Conservation (phyloP, 2,888 invertebrate genomes). For the Plebejus melissa region DNA sequence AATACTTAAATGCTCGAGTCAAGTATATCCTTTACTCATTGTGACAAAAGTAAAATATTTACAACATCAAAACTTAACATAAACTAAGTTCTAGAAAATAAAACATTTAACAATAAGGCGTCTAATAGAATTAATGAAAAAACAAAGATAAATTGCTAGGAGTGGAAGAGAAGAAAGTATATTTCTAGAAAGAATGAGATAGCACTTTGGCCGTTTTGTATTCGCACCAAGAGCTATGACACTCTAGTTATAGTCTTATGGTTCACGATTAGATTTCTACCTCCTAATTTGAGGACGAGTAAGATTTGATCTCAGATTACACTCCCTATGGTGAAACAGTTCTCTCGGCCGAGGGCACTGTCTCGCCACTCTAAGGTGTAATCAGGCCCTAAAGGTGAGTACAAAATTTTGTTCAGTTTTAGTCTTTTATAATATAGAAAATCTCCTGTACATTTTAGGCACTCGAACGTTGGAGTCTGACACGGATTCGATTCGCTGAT, state of each 20-base stretch:
- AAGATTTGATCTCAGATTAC: constrained; percentile 1
- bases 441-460: constrained; percentile 28
- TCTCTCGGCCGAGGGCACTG: no score
- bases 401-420: neutral
- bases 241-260: neutral
- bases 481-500: constrained; percentile 40
- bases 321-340: neutral
- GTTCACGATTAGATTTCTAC: neutral
- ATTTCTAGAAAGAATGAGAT: constrained; percentile 6
- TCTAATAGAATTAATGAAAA: constrained; percentile 22
- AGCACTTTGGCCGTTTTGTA: neutral
- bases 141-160: neutral
- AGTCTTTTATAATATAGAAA: constrained; percentile 28
- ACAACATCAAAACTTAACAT: constrained; percentile 34
- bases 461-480: constrained; percentile 34
- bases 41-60: constrained; percentile 37
- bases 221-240: neutral
- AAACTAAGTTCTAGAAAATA: constrained; percentile 29
- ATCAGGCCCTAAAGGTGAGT: neutral
- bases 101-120: neutral
- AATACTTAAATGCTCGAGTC: constrained; percentile 55
- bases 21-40: constrained; percentile 52
- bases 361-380: no score
- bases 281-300: neutral
- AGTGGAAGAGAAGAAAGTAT: neutral